These are phyloP conservation scores for Erpornis zantholeuca DNA, from an alignment of 2,113 vertebrate genomes.

Conservation along the genomic window DNA sequence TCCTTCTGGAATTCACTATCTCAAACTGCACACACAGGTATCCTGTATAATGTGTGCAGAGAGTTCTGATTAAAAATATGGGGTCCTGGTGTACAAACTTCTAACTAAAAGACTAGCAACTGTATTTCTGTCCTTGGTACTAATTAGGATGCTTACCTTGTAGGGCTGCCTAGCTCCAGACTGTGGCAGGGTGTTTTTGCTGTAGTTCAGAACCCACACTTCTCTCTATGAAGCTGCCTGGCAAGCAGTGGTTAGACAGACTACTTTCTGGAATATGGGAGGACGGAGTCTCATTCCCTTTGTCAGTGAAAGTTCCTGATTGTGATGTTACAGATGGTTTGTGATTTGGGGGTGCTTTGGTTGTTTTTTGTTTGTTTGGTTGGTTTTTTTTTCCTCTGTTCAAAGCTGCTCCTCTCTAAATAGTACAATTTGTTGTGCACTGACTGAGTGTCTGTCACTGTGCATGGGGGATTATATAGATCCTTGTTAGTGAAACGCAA, in stretches of 20 bases:
- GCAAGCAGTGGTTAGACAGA: neutral
- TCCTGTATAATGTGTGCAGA: neutral
- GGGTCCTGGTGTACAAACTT: neutral
- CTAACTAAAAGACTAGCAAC: neutral
- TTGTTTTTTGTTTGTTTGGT: neutral
- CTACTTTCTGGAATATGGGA: neutral
- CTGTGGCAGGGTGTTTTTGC: neutral
- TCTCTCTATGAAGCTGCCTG: neutral
- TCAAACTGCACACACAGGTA: rapidly evolving
- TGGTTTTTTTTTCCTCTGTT: too few relatives aligned
- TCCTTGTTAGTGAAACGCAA: neutral
- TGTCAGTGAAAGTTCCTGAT: neutral
- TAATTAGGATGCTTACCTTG: neutral
- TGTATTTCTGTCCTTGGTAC: neutral
- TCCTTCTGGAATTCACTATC: neutral
- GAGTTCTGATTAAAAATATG: neutral
- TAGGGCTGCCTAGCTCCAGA: neutral
- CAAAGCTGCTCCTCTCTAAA: neutral
- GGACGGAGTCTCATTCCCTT: neutral
- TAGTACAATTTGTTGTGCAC: neutral
- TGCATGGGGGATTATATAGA: neutral
- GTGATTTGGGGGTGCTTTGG: neutral
- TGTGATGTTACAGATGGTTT: neutral
- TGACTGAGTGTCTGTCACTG: neutral
- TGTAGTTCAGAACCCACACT: neutral